These are phyloP conservation scores for Amblyjoppa proteus DNA, from an alignment of 2,888 invertebrate species.

Conservation along the genomic window DNA sequence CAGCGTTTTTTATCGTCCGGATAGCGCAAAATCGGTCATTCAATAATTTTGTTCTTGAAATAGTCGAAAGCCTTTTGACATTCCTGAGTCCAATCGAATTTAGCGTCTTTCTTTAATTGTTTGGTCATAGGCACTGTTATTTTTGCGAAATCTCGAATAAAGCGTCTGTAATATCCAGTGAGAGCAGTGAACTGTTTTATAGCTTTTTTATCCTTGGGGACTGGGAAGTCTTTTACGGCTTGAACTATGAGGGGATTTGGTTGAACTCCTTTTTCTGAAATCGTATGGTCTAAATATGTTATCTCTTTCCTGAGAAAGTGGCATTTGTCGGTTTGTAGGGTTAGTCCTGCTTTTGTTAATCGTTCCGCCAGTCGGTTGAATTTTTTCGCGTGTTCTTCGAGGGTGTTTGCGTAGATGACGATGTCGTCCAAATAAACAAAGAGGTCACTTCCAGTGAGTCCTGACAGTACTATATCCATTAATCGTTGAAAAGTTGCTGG, in stretches of 20 bases:
- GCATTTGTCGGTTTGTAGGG: background rate
- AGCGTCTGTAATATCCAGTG: background rate
- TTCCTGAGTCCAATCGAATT: constrained; percentile 56
- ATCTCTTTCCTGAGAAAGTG: constrained; percentile 42
- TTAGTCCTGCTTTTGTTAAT: constrained; percentile 36
- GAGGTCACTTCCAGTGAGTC: constrained; percentile 35
- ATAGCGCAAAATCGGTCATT: constrained; percentile 46
- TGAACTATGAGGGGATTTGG: constrained; percentile 47
- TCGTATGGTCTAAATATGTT: constrained; percentile 61
- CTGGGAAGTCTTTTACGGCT: constrained; percentile 9
- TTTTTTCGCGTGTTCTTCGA: constrained; percentile 49
- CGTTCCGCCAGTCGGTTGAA: constrained; percentile 58
- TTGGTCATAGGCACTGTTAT: constrained; percentile 44
- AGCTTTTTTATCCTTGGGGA: constrained; percentile 49
- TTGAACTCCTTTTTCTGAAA: constrained; percentile 56
- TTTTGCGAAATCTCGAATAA: constrained; percentile 4
- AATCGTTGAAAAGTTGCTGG: constrained; percentile 47
- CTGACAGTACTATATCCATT: constrained; percentile 57
- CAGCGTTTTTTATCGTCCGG: constrained; percentile 47
- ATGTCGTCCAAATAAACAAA: constrained; percentile 45
- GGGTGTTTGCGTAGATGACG: background rate
- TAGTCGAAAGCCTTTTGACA: constrained; percentile 44
- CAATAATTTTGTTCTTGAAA: constrained; percentile 55
- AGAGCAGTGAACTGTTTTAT: constrained; percentile 20
- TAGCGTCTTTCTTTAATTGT: constrained; percentile 37